Conservation (phyloP, 2,888 invertebrate genomes). For the Acronicta leporina region DNA sequence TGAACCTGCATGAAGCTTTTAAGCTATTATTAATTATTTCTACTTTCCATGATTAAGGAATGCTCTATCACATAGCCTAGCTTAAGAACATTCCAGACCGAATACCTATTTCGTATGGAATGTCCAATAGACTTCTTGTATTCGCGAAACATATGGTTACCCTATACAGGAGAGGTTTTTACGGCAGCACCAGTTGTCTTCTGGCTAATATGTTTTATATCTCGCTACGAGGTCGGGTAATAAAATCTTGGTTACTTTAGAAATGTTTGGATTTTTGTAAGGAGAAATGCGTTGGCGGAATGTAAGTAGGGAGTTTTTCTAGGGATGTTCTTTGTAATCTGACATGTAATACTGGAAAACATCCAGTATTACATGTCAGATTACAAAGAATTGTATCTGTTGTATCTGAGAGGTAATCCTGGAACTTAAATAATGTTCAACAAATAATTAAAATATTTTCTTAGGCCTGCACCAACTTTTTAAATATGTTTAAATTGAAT, state of each 20-base stretch:
- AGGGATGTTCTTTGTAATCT: slow-evolving; percentile 7
- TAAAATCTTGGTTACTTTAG: slow-evolving; percentile 57
- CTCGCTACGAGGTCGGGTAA: slow-evolving; percentile 46
- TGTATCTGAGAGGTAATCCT: no score
- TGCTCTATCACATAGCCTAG: background rate
- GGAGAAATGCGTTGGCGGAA: slow-evolving; percentile 23
- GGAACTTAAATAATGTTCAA: no score
- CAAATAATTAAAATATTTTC: no score
- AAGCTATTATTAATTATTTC: background rate
- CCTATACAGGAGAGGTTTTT: slow-evolving; percentile 45
- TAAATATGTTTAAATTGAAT: no score
- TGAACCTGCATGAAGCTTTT: background rate
- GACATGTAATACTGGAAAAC: slow-evolving; percentile 7
- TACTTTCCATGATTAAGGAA: slow-evolving; percentile 14
- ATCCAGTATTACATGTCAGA: no score
- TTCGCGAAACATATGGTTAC: slow-evolving; percentile 38
- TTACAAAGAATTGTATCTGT: no score
- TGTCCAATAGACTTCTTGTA: slow-evolving; percentile 9
- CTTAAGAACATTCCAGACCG: slow-evolving; percentile 5
- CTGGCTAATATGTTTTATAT: slow-evolving; percentile 57
- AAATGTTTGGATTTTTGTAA: slow-evolving; percentile 49
- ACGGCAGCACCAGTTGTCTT: slow-evolving; percentile 53
- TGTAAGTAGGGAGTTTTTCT: slow-evolving; percentile 22
- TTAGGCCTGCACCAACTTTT: no score
- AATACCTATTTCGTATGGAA: slow-evolving; percentile 18